phyloP scores from a whole-genome alignment of 2,113 vertebrate genomes.

The Ceyx melanurus region DNA sequence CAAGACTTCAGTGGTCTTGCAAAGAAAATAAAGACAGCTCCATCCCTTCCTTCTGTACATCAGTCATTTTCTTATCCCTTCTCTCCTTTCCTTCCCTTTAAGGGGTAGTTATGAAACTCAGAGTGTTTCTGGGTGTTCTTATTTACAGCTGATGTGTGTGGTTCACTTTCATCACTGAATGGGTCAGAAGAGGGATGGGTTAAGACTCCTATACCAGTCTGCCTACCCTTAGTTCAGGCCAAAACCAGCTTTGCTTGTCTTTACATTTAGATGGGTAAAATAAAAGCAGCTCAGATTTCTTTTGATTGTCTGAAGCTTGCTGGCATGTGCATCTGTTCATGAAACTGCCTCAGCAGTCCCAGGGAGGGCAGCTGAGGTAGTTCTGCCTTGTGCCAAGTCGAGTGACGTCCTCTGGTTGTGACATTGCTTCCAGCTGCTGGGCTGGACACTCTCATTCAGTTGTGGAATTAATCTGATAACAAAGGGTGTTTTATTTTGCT shows the following conservation, averaged over 20 bases:
- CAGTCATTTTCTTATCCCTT: not conserved
- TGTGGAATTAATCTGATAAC: slow-evolving; percentile 28
- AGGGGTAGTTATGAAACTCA: not conserved
- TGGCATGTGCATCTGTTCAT: not conserved
- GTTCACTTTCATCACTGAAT: slow-evolving; percentile 21
- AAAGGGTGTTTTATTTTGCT: slow-evolving; percentile 4
- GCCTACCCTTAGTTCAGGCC: not conserved
- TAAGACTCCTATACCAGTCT: not conserved
- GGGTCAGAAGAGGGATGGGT: not conserved
- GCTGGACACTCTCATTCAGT: not conserved
- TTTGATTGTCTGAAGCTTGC: not conserved
- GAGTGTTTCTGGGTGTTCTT: not conserved
- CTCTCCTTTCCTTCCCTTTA: not conserved
- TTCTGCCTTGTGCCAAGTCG: slow-evolving; percentile 32
- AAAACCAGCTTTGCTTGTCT: slow-evolving; percentile 20
- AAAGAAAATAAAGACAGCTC: not conserved
- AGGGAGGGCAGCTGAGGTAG: slow-evolving; percentile 39
- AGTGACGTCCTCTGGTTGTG: not conserved
- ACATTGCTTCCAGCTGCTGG: slow-evolving; percentile 37
- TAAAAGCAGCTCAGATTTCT: not conserved
- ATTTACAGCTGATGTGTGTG: not conserved
- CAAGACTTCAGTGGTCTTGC: not conserved
- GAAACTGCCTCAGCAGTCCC: not conserved
- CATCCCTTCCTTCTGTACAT: not conserved
- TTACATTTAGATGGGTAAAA: slow-evolving; percentile 9